These are phyloP conservation scores for Capromys pilorides DNA, from an alignment of 2,797 vertebrate species.

Conservation along the genomic window DNA sequence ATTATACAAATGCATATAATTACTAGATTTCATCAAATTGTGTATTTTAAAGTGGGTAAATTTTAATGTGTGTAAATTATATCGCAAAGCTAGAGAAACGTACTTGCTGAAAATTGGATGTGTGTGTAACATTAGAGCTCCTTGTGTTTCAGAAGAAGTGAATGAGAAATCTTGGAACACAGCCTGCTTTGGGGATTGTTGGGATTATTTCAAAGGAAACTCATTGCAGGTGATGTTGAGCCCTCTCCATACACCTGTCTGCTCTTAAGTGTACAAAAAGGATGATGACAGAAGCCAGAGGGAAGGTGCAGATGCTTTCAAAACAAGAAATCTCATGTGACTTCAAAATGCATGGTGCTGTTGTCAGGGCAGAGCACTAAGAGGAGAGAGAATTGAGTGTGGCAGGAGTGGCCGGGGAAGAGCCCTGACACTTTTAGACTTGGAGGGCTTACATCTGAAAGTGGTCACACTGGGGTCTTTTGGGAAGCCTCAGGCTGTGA, in stretches of 20 bases:
- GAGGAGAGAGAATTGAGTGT: not conserved
- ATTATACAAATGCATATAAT: not conserved
- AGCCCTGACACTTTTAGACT: not conserved
- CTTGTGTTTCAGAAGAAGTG: slow-evolving; percentile 19
- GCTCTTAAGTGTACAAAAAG: not conserved
- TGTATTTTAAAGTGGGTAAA: not conserved
- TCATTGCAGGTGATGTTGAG: not conserved
- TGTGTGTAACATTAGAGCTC: not conserved
- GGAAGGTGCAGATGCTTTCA: not conserved
- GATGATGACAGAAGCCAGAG: not conserved
- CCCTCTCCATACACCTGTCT: not conserved
- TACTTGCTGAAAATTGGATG: slow-evolving; percentile 8
- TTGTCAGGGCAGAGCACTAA: not conserved
- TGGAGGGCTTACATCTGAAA: not conserved
- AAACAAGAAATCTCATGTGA: slow-evolving; percentile 11
- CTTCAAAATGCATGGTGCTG: not conserved
- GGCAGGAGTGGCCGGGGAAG: not conserved
- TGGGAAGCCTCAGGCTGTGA: not conserved
- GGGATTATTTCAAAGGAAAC: slow-evolving; percentile 16
- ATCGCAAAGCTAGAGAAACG: slow-evolving; percentile 22
- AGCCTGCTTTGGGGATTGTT: not conserved
- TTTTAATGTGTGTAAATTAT: slow-evolving; percentile 30
- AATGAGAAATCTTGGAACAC: slow-evolving; percentile 11
- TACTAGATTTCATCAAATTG: slow-evolving; percentile 23
- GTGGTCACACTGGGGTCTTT: not conserved